Conservation (phyloP, 1,140 invertebrate genomes). For the Drosophila gunungcola region DNA sequence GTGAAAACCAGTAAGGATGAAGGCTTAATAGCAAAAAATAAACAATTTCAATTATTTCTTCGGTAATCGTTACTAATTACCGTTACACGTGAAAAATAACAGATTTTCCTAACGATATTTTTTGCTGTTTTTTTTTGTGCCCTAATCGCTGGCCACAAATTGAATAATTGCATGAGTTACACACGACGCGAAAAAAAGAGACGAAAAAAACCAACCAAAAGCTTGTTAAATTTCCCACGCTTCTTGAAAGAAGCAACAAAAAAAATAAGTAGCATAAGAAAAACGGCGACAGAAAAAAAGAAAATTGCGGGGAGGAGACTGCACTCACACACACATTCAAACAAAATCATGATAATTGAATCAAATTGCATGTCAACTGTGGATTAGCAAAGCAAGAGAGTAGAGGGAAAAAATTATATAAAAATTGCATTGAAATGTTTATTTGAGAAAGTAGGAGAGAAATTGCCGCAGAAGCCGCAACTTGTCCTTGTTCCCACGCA, state of each 20-base stretch:
- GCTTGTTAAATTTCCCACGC: slow-evolving; percentile 73
- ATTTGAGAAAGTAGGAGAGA: slow-evolving; percentile 52
- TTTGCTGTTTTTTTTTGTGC: slow-evolving; percentile 1
- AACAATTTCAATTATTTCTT: background rate
- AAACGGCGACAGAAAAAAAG: slow-evolving; percentile 12
- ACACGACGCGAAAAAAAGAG: slow-evolving; percentile 7
- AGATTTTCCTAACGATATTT: slow-evolving; percentile 6
- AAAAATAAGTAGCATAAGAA: slow-evolving; percentile 11
- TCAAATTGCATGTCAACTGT: slow-evolving; percentile 76
- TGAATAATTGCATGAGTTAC: slow-evolving; percentile 73
- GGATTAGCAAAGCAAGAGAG: slow-evolving; percentile 53
- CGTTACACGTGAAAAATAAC: slow-evolving; percentile 5
- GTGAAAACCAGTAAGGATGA: background rate
- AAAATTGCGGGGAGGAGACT: slow-evolving; percentile 3
- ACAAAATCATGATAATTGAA: slow-evolving; percentile 79
- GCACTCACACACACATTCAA: slow-evolving; percentile 35
- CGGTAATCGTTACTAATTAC: slow-evolving; percentile 21
- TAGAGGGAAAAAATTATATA: slow-evolving; percentile 46
- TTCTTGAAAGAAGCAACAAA: slow-evolving; percentile 35
- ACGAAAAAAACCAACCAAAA: slow-evolving; percentile 18
- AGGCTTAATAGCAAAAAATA: background rate
- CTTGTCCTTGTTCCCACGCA: slow-evolving; percentile 54
- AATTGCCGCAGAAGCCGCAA: slow-evolving; percentile 27
- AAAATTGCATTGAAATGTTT: slow-evolving; percentile 67
- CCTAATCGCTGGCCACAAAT: slow-evolving; percentile 61